Conservation (phyloP, 1,140 invertebrate species). For the Cydia strobilella region DNA sequence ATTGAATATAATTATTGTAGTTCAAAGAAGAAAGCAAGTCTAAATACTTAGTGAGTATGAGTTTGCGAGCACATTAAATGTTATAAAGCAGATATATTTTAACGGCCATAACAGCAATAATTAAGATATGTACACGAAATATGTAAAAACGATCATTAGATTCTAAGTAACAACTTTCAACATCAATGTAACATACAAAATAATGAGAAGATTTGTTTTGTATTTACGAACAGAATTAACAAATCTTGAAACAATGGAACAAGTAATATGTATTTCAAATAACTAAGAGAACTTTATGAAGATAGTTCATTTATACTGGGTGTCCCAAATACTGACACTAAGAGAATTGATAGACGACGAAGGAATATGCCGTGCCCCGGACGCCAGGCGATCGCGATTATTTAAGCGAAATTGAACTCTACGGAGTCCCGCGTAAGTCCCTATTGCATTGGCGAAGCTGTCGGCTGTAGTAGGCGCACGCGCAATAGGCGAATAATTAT, state of each 20-base stretch:
- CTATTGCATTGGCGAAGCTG: too few species aligned
- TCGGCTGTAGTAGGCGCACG: too few species aligned
- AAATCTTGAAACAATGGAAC: neutral
- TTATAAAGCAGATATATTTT: constrained; percentile 15
- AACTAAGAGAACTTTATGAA: neutral
- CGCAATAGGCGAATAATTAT: too few species aligned
- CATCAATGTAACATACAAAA: constrained; percentile 20
- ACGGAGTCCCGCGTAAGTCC: too few species aligned
- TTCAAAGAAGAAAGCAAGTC: neutral
- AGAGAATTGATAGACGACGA: neutral
- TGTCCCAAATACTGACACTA: neutral
- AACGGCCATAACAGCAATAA: neutral
- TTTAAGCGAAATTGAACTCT: too few species aligned
- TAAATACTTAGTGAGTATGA: neutral
- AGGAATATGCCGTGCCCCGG: too few species aligned
- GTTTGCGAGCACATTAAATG: neutral
- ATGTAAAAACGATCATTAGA: constrained; percentile 13
- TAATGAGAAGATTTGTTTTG: constrained; percentile 12
- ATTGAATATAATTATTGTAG: too few species aligned
- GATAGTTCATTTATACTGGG: neutral
- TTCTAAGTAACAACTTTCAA: constrained; percentile 31
- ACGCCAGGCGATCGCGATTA: too few species aligned
- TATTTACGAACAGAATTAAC: constrained; percentile 1
- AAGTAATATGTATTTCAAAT: constrained; percentile 4
- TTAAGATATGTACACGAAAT: constrained; percentile 25